Conservation (phyloP, 2,113 vertebrate genomes). For the Eurystomus gularis region DNA sequence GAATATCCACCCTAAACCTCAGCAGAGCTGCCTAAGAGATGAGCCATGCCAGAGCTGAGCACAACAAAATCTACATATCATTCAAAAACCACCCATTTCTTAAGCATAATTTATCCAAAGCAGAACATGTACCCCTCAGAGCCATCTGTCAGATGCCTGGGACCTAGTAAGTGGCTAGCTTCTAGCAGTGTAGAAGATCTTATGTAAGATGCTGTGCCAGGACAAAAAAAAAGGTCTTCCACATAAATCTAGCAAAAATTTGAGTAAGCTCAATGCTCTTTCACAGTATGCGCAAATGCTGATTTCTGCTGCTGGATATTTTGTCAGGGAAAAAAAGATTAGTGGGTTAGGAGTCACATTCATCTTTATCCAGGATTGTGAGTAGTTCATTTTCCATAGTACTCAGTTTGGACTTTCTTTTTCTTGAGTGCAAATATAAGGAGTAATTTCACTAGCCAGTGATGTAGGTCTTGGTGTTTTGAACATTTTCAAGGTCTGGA, state of each 20-base stretch:
- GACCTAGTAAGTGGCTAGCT: background rate
- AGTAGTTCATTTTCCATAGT: background rate
- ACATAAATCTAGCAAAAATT: background rate
- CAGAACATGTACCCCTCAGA: background rate
- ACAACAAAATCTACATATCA: background rate
- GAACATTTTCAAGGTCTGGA: background rate
- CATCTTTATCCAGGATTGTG: background rate
- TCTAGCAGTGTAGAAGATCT: background rate
- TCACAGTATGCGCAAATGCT: background rate
- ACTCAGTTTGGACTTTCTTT: background rate
- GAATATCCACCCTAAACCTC: background rate
- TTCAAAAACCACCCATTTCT: background rate
- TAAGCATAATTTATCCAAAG: background rate
- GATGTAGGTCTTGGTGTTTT: background rate
- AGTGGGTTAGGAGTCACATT: background rate
- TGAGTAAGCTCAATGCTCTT: background rate
- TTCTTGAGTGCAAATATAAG: background rate
- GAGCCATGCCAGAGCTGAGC: background rate
- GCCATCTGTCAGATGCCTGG: background rate
- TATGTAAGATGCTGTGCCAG: background rate
- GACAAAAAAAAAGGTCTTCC: background rate
- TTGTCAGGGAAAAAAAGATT: background rate
- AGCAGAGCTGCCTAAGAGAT: background rate
- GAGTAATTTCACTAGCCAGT: background rate
- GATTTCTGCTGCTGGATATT: background rate